phyloP scores from a whole-genome alignment of 2,113 vertebrate genomes.

The Barbus barbus region DNA sequence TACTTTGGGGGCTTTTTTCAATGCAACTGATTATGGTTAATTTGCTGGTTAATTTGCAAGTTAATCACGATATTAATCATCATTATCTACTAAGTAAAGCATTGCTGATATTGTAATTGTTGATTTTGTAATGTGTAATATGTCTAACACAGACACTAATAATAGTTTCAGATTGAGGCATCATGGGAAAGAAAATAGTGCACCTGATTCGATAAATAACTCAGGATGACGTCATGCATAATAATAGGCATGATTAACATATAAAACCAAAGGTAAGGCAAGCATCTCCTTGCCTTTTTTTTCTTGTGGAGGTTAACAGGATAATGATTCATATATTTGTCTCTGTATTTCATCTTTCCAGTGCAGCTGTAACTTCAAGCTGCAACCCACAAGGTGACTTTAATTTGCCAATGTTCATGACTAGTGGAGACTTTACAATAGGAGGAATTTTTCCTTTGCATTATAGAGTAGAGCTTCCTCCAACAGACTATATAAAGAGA shows the following conservation, averaged over 20 bases:
- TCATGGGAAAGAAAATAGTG: neutral
- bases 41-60: neutral
- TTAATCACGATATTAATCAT: no score
- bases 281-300: no score
- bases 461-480: conserved; percentile 69
- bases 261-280: no score
- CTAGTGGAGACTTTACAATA: conserved; percentile 63
- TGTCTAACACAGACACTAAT: neutral
- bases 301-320: neutral
- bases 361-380: conserved; percentile 36
- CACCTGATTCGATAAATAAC: conserved; percentile 16
- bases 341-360: conserved; percentile 40
- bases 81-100: neutral
- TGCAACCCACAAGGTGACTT: conserved; percentile 58
- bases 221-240: conserved; percentile 37
- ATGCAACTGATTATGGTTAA: neutral
- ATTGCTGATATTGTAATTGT: neutral
- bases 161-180: neutral
- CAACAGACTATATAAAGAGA: conserved; percentile 64
- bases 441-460: conserved; percentile 70
- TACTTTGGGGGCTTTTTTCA: neutral
- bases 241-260: conserved; percentile 12
- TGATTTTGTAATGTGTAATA: neutral
- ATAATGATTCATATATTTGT: conserved; percentile 52
- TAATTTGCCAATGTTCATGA: conserved; percentile 58